phyloP scores from a whole-genome alignment of 2,113 vertebrate genomes.

The Phainopepla nitens region DNA sequence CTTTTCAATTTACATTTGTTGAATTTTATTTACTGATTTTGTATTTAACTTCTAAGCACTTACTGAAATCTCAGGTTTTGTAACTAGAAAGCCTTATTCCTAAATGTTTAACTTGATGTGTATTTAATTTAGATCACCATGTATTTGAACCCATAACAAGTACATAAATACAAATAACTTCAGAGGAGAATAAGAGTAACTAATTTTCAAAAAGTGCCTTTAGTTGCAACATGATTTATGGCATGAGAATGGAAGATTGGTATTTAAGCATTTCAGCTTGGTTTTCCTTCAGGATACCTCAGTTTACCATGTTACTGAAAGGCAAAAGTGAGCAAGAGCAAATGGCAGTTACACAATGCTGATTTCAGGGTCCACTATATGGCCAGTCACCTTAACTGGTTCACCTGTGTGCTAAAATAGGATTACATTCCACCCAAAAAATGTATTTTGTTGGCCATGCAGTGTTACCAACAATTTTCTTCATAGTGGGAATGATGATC shows the following conservation, averaged over 20 bases:
- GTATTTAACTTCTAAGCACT: neutral
- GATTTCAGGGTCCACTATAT: neutral
- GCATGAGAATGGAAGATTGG: neutral
- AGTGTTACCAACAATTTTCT: neutral
- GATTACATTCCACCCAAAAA: neutral
- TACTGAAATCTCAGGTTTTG: neutral
- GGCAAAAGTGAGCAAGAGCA: neutral
- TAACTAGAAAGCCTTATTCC: neutral
- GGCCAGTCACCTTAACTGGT: neutral
- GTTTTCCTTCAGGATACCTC: neutral
- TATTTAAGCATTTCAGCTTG: neutral
- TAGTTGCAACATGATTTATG: neutral
- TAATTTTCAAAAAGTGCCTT: neutral
- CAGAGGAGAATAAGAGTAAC: neutral
- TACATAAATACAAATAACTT: neutral
- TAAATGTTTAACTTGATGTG: neutral
- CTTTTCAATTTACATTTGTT: constrained; percentile 49
- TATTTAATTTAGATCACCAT: neutral
- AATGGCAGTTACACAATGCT: neutral
- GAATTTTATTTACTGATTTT: constrained; percentile 52
- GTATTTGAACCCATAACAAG: neutral
- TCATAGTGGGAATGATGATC: neutral
- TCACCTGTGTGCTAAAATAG: neutral
- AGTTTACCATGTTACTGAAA: neutral
- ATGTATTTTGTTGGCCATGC: neutral